Conservation (phyloP, 2,888 invertebrate species). For the Mythimna loreyi region DNA sequence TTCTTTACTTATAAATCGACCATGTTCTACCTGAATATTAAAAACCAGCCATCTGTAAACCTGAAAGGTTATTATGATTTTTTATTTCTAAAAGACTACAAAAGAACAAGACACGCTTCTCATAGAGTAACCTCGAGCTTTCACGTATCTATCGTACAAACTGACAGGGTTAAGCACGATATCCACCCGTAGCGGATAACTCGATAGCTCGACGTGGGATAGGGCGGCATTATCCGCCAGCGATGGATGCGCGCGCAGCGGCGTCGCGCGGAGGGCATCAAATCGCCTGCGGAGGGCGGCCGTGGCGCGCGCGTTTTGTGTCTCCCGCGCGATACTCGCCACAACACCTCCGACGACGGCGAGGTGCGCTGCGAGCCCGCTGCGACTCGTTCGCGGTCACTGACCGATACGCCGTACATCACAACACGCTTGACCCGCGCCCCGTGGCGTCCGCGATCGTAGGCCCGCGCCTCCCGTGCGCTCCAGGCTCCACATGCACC, state of each 20-base stretch:
- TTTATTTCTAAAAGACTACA: conserved; percentile 46
- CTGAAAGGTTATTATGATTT: not conserved
- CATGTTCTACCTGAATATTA: not conserved
- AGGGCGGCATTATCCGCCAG: conserved; percentile 87
- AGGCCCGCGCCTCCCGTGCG: conserved; percentile 62
- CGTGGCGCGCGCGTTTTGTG: conserved; percentile 85
- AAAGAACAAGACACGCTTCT: conserved; percentile 64
- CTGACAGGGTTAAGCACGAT: conserved; percentile 82
- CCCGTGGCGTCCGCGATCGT: conserved; percentile 66
- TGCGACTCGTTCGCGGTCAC: conserved; percentile 81
- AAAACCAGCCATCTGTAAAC: not conserved
- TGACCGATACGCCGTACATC: conserved; percentile 81
- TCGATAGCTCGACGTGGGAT: conserved; percentile 88
- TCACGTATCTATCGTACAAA: conserved; percentile 75
- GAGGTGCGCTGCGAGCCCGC: conserved; percentile 75
- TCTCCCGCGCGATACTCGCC: conserved; percentile 79
- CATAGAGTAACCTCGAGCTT: conserved; percentile 69
- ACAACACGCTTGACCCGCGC: conserved; percentile 67
- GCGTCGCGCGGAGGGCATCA: conserved; percentile 89
- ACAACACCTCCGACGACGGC: conserved; percentile 81
- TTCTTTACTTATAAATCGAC: conserved; percentile 2
- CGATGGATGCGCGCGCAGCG: conserved; percentile 86
- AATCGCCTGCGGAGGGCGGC: conserved; percentile 88
- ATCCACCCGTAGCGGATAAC: conserved; percentile 81
- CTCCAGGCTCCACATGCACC: conserved; percentile 70